Evolutionary conservation across 2,888 invertebrate species (phyloP), one percentile per base, ranked within the genome.

Genomic region (Ophonus ardosiacus): DNA sequence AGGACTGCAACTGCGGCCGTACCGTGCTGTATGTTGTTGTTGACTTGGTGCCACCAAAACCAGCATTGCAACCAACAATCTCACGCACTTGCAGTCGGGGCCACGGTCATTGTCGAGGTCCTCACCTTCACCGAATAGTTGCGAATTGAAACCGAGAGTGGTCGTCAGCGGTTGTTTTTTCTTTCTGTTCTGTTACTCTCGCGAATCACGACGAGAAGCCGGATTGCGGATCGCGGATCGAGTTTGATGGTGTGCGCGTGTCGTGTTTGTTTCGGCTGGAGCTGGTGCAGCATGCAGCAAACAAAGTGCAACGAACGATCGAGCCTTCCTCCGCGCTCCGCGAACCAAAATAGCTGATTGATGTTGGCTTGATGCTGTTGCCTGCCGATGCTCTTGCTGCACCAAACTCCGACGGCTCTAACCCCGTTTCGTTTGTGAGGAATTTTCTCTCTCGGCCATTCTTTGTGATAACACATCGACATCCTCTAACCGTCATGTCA

Each of bases 31-130:
- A 6, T 31, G 81, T 79, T 83, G 71, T 84, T 86, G 78, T 61
- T 84, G 68, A 38, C 80, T 83, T 40, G 85, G 76, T 74, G 83
- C 43, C 56, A 76, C 40, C 61, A 80, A 80, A 80, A 61, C n/a
- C 80, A 68, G 38, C n/a, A n/a, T n/a, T n/a, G n/a, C 43, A 31
- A 31, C 31, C 31, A 61, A 81, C 81, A 43, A 61, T 63, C 61
- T 63, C 24, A 81, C 80, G 65, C 81, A 65, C 43, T 81, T 81
- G 63, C 68, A 68, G 24, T 82, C 74, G 68, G 38, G 84, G 84
- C 84, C 88, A 87, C 90, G 90, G 90, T 90, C 90, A 90, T 88
- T 90, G 90, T 89, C 90, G 88, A 88, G 90, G 90, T 90, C 90
- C 90, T 90, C 90, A 90, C 90, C 90, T 91, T 90, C 89, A 90